Percentiles rank a stretch among this genome's conserved stretches.
Conservation (phyloP, 35 echinoderm and acorn worm genomes). For the Chiridota heheva region DNA sequence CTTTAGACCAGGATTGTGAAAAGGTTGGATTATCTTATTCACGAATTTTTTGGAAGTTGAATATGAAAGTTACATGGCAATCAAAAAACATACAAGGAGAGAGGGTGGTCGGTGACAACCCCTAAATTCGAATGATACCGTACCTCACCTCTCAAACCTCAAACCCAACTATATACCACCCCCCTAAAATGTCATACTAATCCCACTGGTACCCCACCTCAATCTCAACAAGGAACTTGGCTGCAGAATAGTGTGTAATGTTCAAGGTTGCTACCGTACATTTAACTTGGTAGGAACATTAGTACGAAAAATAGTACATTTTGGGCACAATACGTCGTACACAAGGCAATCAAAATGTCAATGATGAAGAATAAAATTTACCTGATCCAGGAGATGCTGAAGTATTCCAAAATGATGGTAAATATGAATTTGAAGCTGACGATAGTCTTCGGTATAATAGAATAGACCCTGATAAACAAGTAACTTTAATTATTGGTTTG, state of each 20-base stretch:
- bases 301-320: background rate
- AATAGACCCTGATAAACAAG: conserved; percentile 25
- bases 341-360: background rate
- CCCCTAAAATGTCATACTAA: no score
- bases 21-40: no score
- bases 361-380: conserved; percentile 2
- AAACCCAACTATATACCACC: no score
- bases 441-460: background rate
- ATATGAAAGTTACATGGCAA: no score
- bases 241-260: background rate
- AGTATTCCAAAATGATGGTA: background rate
- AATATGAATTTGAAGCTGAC: background rate
- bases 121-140: no score
- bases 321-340: conserved; percentile 7
- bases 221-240: background rate
- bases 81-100: no score
- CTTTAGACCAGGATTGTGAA: no score
- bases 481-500: conserved; percentile 14
- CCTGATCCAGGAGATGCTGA: conserved; percentile 10
- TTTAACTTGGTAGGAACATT: background rate
- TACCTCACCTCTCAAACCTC: no score
- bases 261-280: conserved; percentile 21
- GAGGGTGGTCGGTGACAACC: no score
- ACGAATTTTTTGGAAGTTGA: no score
- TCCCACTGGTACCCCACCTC: no score